Conservation (phyloP, 2,888 invertebrate genomes). For the Drosophila crucigera region DNA sequence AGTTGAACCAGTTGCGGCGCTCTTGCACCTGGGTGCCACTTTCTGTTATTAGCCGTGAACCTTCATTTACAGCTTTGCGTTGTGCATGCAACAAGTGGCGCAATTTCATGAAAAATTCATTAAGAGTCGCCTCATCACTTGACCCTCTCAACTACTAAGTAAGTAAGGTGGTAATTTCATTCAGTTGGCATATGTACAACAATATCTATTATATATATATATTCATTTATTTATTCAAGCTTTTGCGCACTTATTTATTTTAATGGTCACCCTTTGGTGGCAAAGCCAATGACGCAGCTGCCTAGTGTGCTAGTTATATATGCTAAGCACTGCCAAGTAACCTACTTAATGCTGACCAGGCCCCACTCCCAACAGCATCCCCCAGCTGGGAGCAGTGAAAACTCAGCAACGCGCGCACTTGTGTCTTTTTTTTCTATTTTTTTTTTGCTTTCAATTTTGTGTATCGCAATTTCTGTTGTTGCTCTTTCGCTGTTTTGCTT, state of each 20-base stretch:
- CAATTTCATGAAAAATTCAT: constrained; percentile 27
- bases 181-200: constrained; percentile 20
- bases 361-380: constrained; percentile 5
- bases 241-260: constrained; percentile 40
- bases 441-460: background rate
- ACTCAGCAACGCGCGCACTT: constrained; percentile 71
- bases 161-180: constrained; percentile 24
- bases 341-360: constrained; percentile 59
- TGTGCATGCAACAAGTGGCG: constrained; percentile 30
- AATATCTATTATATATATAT: constrained; percentile 12
- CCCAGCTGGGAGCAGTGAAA: constrained; percentile 44
- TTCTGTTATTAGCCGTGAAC: constrained; percentile 8
- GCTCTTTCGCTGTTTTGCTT: constrained; percentile 10
- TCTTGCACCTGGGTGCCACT: background rate
- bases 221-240: constrained; percentile 36
- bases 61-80: constrained; percentile 1
- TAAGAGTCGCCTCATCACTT: constrained; percentile 9
- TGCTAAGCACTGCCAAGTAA: constrained; percentile 77
- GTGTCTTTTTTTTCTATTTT: constrained; percentile 30
- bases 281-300: constrained; percentile 58
- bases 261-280: constrained; percentile 45
- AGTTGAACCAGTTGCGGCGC: background rate
- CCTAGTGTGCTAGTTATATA: constrained; percentile 69
- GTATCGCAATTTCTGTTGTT: constrained; percentile 18
- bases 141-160: constrained; percentile 25